These are phyloP conservation scores for Lottia gigantea DNA, from an alignment of 2,888 invertebrate species.

Conservation along the genomic window DNA sequence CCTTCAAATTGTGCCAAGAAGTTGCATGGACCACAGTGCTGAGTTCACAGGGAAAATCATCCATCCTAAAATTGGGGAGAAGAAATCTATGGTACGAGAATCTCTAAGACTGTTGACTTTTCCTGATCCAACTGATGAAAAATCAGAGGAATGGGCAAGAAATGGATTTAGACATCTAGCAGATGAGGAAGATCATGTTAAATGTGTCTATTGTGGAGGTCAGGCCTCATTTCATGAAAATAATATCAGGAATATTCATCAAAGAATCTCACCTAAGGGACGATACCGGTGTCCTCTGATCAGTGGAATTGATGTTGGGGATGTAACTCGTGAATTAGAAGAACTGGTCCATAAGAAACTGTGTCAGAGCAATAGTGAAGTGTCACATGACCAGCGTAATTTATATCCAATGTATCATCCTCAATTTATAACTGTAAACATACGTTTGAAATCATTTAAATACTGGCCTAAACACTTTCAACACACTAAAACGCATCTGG, in stretches of 20 bases:
- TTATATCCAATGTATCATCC: background rate
- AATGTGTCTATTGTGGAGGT: conserved; percentile 4
- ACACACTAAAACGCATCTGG: background rate
- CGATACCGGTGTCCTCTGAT: background rate
- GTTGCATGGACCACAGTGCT: background rate
- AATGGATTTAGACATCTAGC: background rate
- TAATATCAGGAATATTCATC: background rate
- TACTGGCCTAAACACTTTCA: background rate
- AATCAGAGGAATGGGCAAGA: background rate
- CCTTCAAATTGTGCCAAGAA: too few relatives aligned
- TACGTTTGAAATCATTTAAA: background rate
- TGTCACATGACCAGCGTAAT: background rate
- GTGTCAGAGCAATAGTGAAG: background rate
- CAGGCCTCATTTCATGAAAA: background rate
- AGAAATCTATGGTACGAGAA: background rate
- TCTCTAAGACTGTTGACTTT: background rate
- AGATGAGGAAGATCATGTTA: background rate
- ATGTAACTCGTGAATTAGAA: background rate
- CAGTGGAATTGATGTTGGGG: conserved; percentile 2
- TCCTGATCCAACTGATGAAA: background rate
- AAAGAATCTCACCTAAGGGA: background rate
- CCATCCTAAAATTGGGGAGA: background rate
- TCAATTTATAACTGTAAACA: background rate
- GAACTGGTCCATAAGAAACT: background rate
- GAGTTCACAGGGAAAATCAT: background rate